phyloP scores from a whole-genome alignment of 1,140 invertebrate genomes.

The Macrobrachium rosenbergii region DNA sequence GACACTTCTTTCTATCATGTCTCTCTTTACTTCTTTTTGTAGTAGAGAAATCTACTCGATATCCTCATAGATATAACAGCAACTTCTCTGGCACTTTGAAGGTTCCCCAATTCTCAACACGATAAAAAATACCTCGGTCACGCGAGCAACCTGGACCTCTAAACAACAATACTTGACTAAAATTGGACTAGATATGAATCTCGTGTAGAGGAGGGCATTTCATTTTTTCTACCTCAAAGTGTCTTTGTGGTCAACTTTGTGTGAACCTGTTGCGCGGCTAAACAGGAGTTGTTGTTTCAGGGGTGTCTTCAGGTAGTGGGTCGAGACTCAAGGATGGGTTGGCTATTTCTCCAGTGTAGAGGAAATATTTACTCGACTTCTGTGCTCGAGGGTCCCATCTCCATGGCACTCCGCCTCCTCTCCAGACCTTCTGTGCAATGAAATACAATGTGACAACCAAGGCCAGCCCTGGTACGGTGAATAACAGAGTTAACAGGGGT shows the following conservation, averaged over 20 bases:
- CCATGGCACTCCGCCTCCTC: constrained; percentile 62
- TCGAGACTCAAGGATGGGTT: constrained; percentile 62
- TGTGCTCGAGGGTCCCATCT: constrained; percentile 63
- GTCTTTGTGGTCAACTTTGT: too few species aligned
- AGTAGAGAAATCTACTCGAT: too few species aligned
- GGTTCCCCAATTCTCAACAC: too few species aligned
- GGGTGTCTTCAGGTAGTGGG: constrained; percentile 47
- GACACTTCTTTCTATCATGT: too few species aligned
- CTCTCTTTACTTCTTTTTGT: too few species aligned
- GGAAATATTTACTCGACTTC: constrained; percentile 62
- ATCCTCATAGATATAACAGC: too few species aligned
- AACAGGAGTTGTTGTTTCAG: constrained; percentile 59
- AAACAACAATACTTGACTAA: constrained; percentile 51
- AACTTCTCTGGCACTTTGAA: too few species aligned
- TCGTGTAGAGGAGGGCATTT: constrained; percentile 33
- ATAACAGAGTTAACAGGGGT: constrained; percentile 57
- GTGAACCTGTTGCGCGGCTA: constrained; percentile 9
- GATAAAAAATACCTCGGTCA: too few species aligned
- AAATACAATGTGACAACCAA: constrained; percentile 62
- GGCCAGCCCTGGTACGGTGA: constrained; percentile 62
- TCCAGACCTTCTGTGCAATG: constrained; percentile 62
- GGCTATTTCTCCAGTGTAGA: constrained; percentile 60
- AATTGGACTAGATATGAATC: constrained; percentile 53
- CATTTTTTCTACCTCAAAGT: too few species aligned
- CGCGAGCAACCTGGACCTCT: not conserved